A percentile compares a stretch with the other conserved stretches of the same genome.
Conservation (phyloP, 1,140 invertebrate species). For the Augochlora pura region DNA sequence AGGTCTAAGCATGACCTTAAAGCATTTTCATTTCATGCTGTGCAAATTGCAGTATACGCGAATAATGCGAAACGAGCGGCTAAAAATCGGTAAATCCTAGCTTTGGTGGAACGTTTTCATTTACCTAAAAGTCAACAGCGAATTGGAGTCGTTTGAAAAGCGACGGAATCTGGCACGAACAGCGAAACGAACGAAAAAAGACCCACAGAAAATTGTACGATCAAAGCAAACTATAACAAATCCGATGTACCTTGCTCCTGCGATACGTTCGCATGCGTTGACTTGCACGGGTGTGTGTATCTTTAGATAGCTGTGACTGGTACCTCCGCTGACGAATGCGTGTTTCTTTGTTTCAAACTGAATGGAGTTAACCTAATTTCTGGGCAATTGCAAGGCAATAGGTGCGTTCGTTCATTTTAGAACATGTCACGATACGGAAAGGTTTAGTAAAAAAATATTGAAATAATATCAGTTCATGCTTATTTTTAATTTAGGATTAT, state of each 20-base stretch:
- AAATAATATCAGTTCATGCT: too few relatives aligned
- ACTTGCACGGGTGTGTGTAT: too few relatives aligned
- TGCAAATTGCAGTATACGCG: too few relatives aligned
- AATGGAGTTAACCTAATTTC: neutral
- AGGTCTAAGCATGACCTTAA: too few relatives aligned
- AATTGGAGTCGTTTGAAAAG: neutral
- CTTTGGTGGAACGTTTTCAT: neutral
- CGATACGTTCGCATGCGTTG: neutral
- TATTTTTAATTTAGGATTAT: too few relatives aligned
- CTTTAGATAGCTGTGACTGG: neutral
- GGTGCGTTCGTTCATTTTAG: too few relatives aligned
- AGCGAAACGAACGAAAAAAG: neutral
- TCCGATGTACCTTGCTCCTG: constrained; percentile 10
- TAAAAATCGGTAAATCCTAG: too few relatives aligned
- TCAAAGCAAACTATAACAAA: neutral
- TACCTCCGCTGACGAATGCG: neutral
- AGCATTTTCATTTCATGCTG: too few relatives aligned
- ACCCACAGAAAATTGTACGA: neutral
- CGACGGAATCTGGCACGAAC: neutral
- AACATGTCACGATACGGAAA: too few relatives aligned
- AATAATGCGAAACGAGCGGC: too few relatives aligned
- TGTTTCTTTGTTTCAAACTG: neutral
- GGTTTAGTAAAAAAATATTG: too few relatives aligned
- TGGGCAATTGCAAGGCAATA: neutral
- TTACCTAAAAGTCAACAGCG: neutral